Percentiles rank a stretch among this genome's conserved stretches.
phyloP scores from a whole-genome alignment of 1,140 invertebrate species.

The Conus betulinus region DNA sequence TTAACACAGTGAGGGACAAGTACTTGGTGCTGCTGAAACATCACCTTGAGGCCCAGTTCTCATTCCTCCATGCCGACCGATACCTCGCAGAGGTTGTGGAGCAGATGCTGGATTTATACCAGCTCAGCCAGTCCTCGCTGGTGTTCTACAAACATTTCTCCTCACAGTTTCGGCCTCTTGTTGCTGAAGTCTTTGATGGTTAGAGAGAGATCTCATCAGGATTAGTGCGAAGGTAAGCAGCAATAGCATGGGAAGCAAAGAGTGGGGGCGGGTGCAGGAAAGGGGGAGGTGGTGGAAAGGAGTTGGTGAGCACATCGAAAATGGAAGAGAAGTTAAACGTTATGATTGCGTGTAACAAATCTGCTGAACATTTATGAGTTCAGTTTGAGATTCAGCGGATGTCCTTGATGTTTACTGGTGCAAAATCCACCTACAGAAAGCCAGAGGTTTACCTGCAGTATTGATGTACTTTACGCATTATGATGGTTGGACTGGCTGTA shows the following conservation, averaged over 20 bases:
- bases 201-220: background rate
- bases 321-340: too few relatives aligned
- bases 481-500: too few relatives aligned
- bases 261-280: background rate
- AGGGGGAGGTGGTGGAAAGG: background rate
- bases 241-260: background rate
- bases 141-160: slow-evolving; percentile 21
- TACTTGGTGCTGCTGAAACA: slow-evolving; percentile 34
- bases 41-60: slow-evolving; percentile 31
- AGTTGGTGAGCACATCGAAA: too few relatives aligned
- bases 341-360: too few relatives aligned
- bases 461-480: too few relatives aligned
- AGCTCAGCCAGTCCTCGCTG: background rate
- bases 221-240: too few relatives aligned
- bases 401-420: too few relatives aligned
- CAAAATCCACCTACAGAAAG: too few relatives aligned
- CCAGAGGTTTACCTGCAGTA: too few relatives aligned
- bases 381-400: too few relatives aligned
- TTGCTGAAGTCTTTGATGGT: slow-evolving; percentile 12
- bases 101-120: background rate
- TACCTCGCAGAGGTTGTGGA: slow-evolving; percentile 25
- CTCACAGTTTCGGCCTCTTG: slow-evolving; percentile 8
- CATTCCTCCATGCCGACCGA: slow-evolving; percentile 27
- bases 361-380: too few relatives aligned
- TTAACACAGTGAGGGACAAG: slow-evolving; percentile 5